Percentiles rank a stretch among this genome's conserved stretches.
phyloP scores from a whole-genome alignment of 2,113 vertebrate species.

The Isurus oxyrinchus region DNA sequence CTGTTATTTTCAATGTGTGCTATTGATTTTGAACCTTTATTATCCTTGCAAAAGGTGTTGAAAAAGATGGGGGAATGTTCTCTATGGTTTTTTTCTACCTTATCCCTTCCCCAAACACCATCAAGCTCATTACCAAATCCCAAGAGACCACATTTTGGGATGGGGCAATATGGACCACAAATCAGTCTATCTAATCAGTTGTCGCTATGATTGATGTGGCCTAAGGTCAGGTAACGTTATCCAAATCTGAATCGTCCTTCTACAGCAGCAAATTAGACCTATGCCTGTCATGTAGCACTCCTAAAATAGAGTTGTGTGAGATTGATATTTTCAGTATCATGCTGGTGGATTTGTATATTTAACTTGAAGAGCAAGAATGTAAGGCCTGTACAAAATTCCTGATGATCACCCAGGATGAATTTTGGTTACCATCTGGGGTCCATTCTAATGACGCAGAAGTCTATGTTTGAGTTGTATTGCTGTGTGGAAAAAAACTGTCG shows the following conservation, averaged over 20 bases:
- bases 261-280: neutral
- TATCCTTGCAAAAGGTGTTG: neutral
- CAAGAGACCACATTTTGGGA: neutral
- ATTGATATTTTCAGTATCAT: neutral
- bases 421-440: neutral
- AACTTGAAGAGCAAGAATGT: neutral
- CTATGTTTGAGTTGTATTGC: neutral
- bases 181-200: neutral
- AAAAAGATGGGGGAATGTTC: neutral
- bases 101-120: neutral
- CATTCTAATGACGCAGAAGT: neutral
- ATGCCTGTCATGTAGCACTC: neutral
- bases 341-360: neutral
- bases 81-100: neutral
- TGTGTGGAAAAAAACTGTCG: neutral
- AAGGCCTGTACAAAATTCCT: neutral
- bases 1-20: neutral
- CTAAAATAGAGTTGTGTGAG: neutral
- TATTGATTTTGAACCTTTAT: neutral
- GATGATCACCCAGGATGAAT: neutral
- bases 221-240: neutral
- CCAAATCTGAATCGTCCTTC: neutral
- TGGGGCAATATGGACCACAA: neutral
- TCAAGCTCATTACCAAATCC: neutral
- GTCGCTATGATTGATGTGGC: neutral